Evolutionary conservation across 2,113 vertebrate genomes (phyloP).

Genomic region (Odontesthes bonariensis): DNA sequence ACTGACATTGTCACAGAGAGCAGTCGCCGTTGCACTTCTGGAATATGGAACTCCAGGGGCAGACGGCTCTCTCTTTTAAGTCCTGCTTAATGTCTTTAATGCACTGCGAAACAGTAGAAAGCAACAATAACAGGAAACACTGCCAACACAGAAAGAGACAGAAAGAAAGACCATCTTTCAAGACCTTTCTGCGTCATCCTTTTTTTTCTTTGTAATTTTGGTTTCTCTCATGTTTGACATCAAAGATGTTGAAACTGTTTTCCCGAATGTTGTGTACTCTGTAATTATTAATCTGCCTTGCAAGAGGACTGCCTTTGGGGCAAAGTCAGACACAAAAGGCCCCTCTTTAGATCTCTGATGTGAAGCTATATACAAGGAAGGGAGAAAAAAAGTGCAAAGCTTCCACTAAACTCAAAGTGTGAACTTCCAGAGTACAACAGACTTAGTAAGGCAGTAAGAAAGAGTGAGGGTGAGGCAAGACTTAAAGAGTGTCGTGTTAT

Average conservation of each 20-base stretch:
- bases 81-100: conserved; percentile 70
- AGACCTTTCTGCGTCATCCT: conserved; percentile 77
- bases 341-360: conserved; percentile 78
- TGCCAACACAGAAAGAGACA: conserved; percentile 64
- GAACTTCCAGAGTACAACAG: conserved; percentile 66
- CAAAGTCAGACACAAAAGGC: conserved; percentile 82
- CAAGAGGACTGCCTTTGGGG: conserved; percentile 80
- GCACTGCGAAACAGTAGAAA: conserved; percentile 69
- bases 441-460: conserved; percentile 18
- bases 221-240: conserved; percentile 85
- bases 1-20: conserved; percentile 58
- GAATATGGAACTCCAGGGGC: conserved; percentile 46
- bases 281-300: conserved; percentile 87
- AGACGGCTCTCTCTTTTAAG: conserved; percentile 63
- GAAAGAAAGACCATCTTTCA: conserved; percentile 71
- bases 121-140: conserved; percentile 80
- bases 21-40: conserved; percentile 54
- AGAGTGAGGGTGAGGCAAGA: conserved; percentile 42
- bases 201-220: conserved; percentile 83
- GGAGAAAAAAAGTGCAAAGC: conserved; percentile 25
- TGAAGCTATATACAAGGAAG: conserved; percentile 66
- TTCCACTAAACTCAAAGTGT: conserved; percentile 69
- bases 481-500: conserved; percentile 47
- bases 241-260: conserved; percentile 84
- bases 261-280: conserved; percentile 83